Conservation (phyloP, 2,113 vertebrate genomes). For the Collichthys lucidus region DNA sequence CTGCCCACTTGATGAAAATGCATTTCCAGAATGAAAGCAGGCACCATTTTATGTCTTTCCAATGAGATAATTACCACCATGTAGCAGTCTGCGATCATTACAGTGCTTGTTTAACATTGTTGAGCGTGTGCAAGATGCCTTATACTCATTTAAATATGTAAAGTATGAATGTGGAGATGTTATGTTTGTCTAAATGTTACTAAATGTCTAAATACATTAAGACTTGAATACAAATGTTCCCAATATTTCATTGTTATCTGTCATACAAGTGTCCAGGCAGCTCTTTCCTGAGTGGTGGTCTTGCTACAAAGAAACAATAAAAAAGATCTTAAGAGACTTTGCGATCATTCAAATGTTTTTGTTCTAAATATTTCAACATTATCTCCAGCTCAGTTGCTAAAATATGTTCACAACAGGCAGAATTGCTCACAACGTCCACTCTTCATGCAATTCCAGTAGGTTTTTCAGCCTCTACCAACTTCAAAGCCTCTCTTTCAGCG, state of each 20-base stretch:
- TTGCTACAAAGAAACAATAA: not conserved
- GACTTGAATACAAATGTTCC: conserved; percentile 9
- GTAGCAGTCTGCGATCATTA: conserved; percentile 33
- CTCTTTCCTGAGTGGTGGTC: conserved; percentile 11
- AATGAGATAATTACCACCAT: conserved; percentile 31
- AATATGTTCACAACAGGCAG: conserved; percentile 59
- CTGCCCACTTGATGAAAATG: not conserved
- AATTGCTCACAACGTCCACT: conserved; percentile 50
- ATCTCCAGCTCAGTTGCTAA: conserved; percentile 54
- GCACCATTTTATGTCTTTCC: not conserved
- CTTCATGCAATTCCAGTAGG: conserved; percentile 64
- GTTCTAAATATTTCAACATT: conserved; percentile 52
- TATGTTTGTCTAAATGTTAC: not conserved
- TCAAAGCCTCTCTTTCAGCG: conserved; percentile 69
- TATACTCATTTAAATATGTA: not conserved
- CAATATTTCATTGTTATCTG: conserved; percentile 14
- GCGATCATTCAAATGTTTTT: conserved; percentile 38
- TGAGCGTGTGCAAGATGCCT: not conserved
- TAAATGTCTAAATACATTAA: not conserved
- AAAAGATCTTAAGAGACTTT: conserved; percentile 18
- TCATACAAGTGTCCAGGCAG: conserved; percentile 1
- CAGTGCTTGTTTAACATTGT: conserved; percentile 2
- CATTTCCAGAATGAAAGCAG: not conserved
- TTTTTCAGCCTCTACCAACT: conserved; percentile 62
- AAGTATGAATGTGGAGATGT: not conserved